phyloP scores from a whole-genome alignment of 1,140 invertebrate species.

The Chironomus striatipennis region DNA sequence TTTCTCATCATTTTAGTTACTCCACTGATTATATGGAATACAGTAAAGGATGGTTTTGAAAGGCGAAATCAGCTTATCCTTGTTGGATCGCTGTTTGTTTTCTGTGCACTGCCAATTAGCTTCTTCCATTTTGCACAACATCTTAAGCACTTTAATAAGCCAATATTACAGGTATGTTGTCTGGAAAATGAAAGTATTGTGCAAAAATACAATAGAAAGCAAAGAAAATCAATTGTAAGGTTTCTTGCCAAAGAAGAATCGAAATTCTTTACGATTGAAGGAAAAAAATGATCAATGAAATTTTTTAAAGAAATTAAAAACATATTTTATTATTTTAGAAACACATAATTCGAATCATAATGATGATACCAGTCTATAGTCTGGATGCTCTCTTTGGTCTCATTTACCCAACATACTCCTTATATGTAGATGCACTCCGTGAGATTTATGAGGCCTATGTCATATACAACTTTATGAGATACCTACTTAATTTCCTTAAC shows the following conservation, averaged over 20 bases:
- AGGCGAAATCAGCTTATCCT: conserved; percentile 68
- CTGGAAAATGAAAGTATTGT: too few species aligned
- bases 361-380: conserved; percentile 98
- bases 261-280: too few species aligned
- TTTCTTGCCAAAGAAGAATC: too few species aligned
- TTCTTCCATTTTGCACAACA: conserved; percentile 93
- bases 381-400: conserved; percentile 83
- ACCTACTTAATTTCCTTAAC: conserved; percentile 82
- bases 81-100: conserved; percentile 82
- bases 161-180: conserved; percentile 58
- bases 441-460: conserved; percentile 97
- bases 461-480: conserved; percentile 97
- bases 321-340: conserved; percentile 42
- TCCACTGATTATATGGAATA: conserved; percentile 25
- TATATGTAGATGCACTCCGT: conserved; percentile 84
- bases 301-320: too few species aligned
- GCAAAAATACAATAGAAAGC: too few species aligned
- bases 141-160: conserved; percentile 88
- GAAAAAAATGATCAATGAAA: too few species aligned
- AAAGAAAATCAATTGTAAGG: neutral
- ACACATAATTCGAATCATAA: conserved; percentile 91
- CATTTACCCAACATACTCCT: conserved; percentile 71
- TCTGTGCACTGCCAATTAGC: conserved; percentile 82
- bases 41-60: conserved; percentile 57
- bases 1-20: conserved; percentile 24